Base-by-base conservation (phyloP, 2,797 vertebrate species). In the Kryptolebias ocellatus region DNA sequence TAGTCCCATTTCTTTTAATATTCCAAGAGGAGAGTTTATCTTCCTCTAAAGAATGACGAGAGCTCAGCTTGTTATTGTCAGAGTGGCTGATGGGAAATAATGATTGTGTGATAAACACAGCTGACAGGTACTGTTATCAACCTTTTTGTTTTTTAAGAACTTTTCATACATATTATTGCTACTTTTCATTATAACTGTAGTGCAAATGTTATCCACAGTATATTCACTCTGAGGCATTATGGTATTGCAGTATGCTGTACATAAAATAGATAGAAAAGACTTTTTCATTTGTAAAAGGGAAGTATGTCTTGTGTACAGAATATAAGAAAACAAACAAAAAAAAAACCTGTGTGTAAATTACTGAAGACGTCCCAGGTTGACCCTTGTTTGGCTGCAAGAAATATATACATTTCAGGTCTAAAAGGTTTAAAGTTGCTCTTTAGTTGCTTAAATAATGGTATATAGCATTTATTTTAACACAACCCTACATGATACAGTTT, bases 81-180 rank as follows among this genome's bases (percentile, higher is more conserved):
- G 61, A 67, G 52, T 42, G 68, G 56, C 58, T 74, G 67, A 75
- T 66, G 56, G 64, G 75, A 78, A 80, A 69, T 77, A 64, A 69
- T 87, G 83, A 91, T 87, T 83, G 82, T 90, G 84, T 76, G 86
- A 77, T 87, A 58, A 83, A 89, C 81, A 86, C 76, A 80, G 76
- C 86, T 91, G 87, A 91, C 83, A 88, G 92, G 91, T 92, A 93
- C 92, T 92, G 90, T 92, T 92, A 91, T 83, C 76, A 60, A 83
- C 79, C 80, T 82, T 87, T 84, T 77, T 80, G 73, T 8, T 61
- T 62, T 66, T 64, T 64, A 79, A 81, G 70, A 83, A 70, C 60
- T 84, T 91, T 90, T 92, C 88, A 89, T 91, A 90, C 87, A 86
- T 87, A 90, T 81, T 88, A 89, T 90, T 88, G 83, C 87, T 90